Conservation (phyloP, 2,113 vertebrate genomes). For the Tyrannus savana region DNA sequence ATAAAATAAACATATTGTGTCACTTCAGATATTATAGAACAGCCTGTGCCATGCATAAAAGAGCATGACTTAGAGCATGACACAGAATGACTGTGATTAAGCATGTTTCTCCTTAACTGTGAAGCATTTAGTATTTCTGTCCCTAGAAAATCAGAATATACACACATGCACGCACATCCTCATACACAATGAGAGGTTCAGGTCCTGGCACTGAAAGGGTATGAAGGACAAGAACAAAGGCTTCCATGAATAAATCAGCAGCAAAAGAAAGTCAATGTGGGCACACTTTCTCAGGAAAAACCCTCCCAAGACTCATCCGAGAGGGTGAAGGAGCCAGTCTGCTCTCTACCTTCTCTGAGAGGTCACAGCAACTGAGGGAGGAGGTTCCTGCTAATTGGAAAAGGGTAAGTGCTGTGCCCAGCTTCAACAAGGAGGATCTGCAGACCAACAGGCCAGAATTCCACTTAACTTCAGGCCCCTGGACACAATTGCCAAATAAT, state of each 20-base stretch:
- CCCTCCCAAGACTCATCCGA: fast-evolving
- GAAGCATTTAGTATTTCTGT: not conserved
- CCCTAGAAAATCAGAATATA: not conserved
- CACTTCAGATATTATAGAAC: not conserved
- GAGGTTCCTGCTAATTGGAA: not conserved
- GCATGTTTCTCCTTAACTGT: not conserved
- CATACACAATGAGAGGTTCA: not conserved
- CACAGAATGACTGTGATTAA: not conserved
- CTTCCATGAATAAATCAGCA: not conserved
- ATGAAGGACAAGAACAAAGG: not conserved
- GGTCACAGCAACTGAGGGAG: not conserved
- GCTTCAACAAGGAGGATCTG: not conserved
- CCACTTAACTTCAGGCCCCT: not conserved
- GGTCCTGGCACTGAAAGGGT: not conserved
- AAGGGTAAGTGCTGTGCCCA: not conserved
- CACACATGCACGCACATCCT: not conserved
- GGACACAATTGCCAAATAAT: not conserved
- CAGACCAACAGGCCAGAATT: not conserved
- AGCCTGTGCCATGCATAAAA: not conserved
- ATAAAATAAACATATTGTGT: not conserved
- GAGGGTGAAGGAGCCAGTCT: not conserved
- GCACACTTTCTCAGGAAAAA: not conserved
- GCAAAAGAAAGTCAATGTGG: not conserved
- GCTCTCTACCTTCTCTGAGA: not conserved
- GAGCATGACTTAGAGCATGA: not conserved